Conservation (phyloP, 2,113 vertebrate species). For the Notothenia coriiceps region DNA sequence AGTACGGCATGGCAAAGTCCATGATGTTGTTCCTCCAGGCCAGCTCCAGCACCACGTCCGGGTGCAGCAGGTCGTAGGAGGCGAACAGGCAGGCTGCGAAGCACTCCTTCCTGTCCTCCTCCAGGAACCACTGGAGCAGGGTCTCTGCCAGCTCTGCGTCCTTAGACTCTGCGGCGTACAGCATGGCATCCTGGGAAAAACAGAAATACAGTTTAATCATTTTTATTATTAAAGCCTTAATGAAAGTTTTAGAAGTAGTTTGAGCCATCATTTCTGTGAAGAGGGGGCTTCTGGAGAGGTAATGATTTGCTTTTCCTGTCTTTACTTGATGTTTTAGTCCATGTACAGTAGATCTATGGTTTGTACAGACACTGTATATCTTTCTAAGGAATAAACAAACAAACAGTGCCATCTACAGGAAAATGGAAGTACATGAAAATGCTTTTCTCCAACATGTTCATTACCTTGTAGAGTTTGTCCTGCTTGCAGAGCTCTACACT, state of each 20-base stretch:
- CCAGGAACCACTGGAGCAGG: conserved; percentile 92
- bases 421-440: not conserved
- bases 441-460: not conserved
- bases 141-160: conserved; percentile 89
- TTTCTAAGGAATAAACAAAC: conserved; percentile 1
- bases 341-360: not conserved
- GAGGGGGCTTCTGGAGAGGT: not conserved
- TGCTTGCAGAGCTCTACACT: conserved; percentile 95
- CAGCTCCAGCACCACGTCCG: conserved; percentile 91
- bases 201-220: not conserved
- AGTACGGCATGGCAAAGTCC: conserved; percentile 93
- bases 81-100: conserved; percentile 92
- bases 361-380: not conserved
- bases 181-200: conserved; percentile 89
- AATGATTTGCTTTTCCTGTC: not conserved
- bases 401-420: conserved; percentile 42
- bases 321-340: not conserved
- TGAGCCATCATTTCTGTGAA: not conserved
- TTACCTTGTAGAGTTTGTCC: conserved; percentile 92
- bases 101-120: conserved; percentile 90
- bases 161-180: conserved; percentile 90
- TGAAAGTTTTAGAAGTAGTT: not conserved
- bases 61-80: conserved; percentile 90
- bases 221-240: not conserved
- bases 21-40: conserved; percentile 91